These are phyloP conservation scores for Lissonota sp. DNA, from an alignment of 2,888 invertebrate genomes.

Conservation along the genomic window DNA sequence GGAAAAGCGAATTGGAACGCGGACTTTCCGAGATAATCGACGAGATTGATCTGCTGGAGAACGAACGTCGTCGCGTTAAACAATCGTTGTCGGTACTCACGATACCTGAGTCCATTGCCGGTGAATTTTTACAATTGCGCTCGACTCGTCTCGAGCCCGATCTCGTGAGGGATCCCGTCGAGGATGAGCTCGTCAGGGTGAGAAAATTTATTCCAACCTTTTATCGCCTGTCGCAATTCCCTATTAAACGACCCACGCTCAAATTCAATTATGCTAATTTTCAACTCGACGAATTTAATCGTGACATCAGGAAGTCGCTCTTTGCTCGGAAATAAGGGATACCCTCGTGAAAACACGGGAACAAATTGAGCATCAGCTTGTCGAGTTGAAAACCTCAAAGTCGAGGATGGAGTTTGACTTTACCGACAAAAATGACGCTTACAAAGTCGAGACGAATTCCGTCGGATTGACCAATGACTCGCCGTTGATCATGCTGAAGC, in stretches of 20 bases:
- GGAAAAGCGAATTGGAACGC: slow-evolving; percentile 91
- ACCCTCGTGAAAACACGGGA: slow-evolving; percentile 87
- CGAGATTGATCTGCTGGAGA: slow-evolving; percentile 89
- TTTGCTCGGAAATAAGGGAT: slow-evolving; percentile 89
- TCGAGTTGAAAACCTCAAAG: slow-evolving; percentile 92
- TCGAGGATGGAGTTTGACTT: slow-evolving; percentile 94
- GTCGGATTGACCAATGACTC: slow-evolving; percentile 89
- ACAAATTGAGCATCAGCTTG: slow-evolving; percentile 89
- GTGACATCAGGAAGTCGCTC: slow-evolving; percentile 86
- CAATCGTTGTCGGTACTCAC: slow-evolving; percentile 88
- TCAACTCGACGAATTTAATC: slow-evolving; percentile 35
- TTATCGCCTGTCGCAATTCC: background rate
- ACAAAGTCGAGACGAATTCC: slow-evolving; percentile 90
- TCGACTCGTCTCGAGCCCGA: slow-evolving; percentile 90
- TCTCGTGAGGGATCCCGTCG: slow-evolving; percentile 90
- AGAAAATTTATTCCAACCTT: slow-evolving; percentile 17
- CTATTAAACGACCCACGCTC: background rate
- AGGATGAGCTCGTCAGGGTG: slow-evolving; percentile 90
- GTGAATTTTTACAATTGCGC: slow-evolving; percentile 90
- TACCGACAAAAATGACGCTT: slow-evolving; percentile 94
- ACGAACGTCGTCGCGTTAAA: slow-evolving; percentile 88
- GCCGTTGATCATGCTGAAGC: slow-evolving; percentile 90
- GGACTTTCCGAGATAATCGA: slow-evolving; percentile 88
- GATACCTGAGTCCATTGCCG: slow-evolving; percentile 90
- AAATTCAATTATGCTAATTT: slow-evolving; percentile 21